A percentile compares a stretch with the other conserved stretches of the same genome.
These are phyloP conservation scores for Drosophila nannoptera DNA, from an alignment of 1,140 invertebrate genomes.

Conservation along the genomic window DNA sequence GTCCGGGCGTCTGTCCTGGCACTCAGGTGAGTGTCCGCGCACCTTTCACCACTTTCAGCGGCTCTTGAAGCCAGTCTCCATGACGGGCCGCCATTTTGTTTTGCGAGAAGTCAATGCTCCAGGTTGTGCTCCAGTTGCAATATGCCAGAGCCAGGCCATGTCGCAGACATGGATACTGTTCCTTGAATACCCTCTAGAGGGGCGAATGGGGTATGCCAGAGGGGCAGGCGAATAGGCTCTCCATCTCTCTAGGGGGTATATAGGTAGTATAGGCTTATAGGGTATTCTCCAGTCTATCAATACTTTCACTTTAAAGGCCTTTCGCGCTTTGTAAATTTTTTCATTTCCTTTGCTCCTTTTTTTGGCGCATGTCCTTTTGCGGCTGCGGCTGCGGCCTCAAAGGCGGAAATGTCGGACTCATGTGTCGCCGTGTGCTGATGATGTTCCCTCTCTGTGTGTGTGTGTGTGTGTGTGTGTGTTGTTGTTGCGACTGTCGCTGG, in stretches of 20 bases:
- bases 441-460: conserved; percentile 17
- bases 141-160: conserved; percentile 26
- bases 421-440: conserved; percentile 62
- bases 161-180: conserved; percentile 44
- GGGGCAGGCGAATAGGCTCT: too few relatives aligned
- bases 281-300: too few relatives aligned
- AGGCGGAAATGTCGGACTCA: conserved; percentile 71
- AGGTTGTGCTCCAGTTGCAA: conserved; percentile 44
- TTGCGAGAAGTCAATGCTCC: conserved; percentile 56
- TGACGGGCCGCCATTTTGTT: conserved; percentile 61
- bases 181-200: conserved; percentile 28
- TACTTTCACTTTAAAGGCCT: background rate
- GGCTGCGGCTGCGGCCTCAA: conserved; percentile 58
- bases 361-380: conserved; percentile 73
- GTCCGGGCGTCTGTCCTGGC: conserved; percentile 21
- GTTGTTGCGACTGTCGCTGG: conserved; percentile 30
- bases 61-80: conserved; percentile 48
- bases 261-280: too few relatives aligned
- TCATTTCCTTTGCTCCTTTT: conserved; percentile 48
- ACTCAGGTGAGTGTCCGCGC: conserved; percentile 55
- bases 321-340: conserved; percentile 35
- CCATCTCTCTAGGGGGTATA: too few relatives aligned
- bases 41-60: conserved; percentile 45
- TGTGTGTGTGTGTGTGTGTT: conserved; percentile 8
- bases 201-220: conserved; percentile 23